A percentile compares a stretch with the other conserved stretches of the same genome.
These are phyloP conservation scores for Diploptera punctata DNA, from an alignment of 2,888 invertebrate genomes.

Conservation along the genomic window DNA sequence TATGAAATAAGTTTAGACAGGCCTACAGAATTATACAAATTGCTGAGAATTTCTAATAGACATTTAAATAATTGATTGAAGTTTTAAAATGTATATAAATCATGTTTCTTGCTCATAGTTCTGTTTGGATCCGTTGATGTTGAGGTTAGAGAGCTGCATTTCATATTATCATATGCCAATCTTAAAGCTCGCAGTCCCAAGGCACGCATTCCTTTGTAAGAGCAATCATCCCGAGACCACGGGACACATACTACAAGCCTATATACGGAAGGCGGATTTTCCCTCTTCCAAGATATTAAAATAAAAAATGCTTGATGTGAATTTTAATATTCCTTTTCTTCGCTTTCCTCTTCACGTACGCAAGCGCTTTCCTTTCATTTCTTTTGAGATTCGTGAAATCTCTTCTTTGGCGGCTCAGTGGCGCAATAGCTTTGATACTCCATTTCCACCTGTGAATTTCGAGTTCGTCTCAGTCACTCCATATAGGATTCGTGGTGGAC, in stretches of 20 bases:
- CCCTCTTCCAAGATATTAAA: constrained; percentile 14
- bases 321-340: constrained; percentile 40
- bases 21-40: no score
- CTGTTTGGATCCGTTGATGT: no score
- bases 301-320: constrained; percentile 36
- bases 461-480: no score
- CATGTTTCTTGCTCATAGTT: no score
- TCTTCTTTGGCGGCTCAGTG: background rate
- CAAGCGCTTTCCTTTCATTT: no score
- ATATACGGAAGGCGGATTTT: background rate
- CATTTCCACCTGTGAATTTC: no score
- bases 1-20: no score
- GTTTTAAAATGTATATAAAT: no score
- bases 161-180: background rate
- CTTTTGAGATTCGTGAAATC: no score
- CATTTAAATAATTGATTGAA: no score
- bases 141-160: background rate
- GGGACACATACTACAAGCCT: background rate
- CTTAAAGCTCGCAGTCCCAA: background rate
- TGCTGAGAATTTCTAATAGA: no score
- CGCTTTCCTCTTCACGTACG: background rate
- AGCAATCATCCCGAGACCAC: background rate
- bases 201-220: background rate
- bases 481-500: no score
- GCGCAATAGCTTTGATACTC: background rate